These are phyloP conservation scores for Bellardia pandia DNA, from an alignment of 2,888 invertebrate species.

Conservation along the genomic window DNA sequence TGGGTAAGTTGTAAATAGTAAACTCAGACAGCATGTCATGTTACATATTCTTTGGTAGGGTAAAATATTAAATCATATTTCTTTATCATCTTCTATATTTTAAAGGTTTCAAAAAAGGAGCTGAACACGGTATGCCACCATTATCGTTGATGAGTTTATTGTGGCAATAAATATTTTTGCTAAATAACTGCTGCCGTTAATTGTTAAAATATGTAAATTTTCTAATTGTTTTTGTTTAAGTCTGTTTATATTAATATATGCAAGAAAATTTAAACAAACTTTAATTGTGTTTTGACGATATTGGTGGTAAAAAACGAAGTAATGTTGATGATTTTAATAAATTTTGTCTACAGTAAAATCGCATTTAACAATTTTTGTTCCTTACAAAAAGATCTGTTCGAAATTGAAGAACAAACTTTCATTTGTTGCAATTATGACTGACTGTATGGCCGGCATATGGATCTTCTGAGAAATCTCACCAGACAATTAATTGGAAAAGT, in stretches of 20 bases:
- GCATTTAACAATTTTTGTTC: too few species aligned
- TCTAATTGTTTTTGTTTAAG: conserved; percentile 18
- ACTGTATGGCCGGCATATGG: too few species aligned
- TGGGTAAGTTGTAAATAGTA: conserved; percentile 84
- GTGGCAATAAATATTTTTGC: conserved; percentile 79
- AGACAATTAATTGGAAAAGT: too few species aligned
- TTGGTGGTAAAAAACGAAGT: too few species aligned
- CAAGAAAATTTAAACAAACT: background rate
- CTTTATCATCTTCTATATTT: conserved; percentile 73
- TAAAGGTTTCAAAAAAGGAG: conserved; percentile 88
- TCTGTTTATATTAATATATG: background rate
- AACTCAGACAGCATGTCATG: background rate
- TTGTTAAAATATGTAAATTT: background rate
- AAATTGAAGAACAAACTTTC: too few species aligned
- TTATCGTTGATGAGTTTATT: conserved; percentile 81
- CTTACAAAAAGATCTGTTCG: too few species aligned
- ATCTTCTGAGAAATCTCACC: too few species aligned
- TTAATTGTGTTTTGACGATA: background rate
- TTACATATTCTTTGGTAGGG: background rate
- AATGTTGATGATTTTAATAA: too few species aligned
- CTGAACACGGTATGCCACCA: conserved; percentile 89
- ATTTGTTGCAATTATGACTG: too few species aligned
- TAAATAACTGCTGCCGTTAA: background rate
- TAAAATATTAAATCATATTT: background rate
- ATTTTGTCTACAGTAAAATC: too few species aligned